These are phyloP conservation scores for Seriola dumerili DNA, from an alignment of 2,113 vertebrate genomes.

Conservation along the genomic window DNA sequence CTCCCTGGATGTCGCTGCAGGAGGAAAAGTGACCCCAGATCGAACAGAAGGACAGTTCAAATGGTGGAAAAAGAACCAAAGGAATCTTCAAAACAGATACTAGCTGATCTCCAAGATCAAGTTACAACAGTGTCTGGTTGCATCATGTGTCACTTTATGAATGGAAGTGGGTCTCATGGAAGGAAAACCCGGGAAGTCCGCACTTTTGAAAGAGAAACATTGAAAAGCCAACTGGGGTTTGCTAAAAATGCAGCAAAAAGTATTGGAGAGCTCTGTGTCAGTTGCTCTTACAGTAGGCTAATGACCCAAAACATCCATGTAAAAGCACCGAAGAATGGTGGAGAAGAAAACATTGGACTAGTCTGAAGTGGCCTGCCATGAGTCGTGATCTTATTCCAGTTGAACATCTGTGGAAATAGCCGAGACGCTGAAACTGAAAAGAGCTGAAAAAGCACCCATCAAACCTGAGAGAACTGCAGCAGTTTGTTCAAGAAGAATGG, in stretches of 20 bases:
- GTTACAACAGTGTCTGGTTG: background rate
- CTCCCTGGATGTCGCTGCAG: too few species aligned
- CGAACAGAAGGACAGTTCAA: background rate
- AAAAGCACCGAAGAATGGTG: background rate
- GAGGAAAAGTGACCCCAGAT: too few species aligned
- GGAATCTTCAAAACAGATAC: background rate
- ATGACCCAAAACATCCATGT: background rate
- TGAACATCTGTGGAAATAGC: background rate
- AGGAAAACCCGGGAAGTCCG: too few species aligned
- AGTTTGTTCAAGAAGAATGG: background rate
- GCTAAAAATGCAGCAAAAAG: background rate
- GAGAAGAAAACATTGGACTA: too few species aligned
- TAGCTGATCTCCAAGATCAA: background rate
- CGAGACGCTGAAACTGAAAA: background rate
- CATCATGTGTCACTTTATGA: too few species aligned
- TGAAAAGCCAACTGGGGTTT: background rate
- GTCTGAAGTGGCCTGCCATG: background rate
- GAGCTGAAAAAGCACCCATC: background rate
- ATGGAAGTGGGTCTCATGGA: too few species aligned
- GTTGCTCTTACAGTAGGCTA: background rate
- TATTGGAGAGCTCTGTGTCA: background rate
- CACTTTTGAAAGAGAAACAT: background rate
- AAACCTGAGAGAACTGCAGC: background rate
- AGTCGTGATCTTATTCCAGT: background rate
- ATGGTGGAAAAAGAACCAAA: background rate